These are phyloP conservation scores for Festucalex cinctus DNA, from an alignment of 2,113 vertebrate genomes.

Conservation along the genomic window DNA sequence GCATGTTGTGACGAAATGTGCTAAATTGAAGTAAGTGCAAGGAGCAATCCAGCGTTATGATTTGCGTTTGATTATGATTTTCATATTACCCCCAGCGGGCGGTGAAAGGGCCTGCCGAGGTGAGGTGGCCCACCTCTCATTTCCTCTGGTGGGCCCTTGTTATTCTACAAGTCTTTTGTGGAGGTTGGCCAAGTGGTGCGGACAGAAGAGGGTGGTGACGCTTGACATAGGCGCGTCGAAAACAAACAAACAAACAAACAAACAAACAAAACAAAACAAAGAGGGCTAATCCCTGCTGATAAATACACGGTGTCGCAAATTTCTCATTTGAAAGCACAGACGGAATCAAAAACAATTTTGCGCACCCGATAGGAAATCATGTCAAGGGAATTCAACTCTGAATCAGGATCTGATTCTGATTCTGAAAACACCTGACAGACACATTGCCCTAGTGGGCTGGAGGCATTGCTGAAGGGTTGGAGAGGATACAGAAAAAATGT, in stretches of 20 bases:
- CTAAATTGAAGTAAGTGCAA: too few species aligned
- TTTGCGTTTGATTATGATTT: too few species aligned
- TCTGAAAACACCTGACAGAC: too few species aligned
- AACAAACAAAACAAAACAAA: background rate
- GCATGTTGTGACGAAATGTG: too few species aligned
- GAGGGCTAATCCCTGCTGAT: background rate
- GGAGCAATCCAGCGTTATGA: too few species aligned
- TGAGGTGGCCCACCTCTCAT: background rate
- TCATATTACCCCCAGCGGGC: background rate
- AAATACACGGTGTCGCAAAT: background rate
- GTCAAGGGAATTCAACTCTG: background rate
- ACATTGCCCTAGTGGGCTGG: too few species aligned
- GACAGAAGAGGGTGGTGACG: background rate
- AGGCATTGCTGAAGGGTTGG: too few species aligned
- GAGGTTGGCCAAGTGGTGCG: background rate
- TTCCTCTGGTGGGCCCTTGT: background rate
- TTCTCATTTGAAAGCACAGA: background rate
- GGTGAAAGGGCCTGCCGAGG: background rate
- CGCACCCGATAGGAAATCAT: too few species aligned
- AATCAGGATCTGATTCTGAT: too few species aligned
- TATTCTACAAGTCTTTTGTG: background rate
- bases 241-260: background rate
- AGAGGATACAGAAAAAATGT: too few species aligned
- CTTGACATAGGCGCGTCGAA: background rate
- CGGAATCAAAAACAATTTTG: background rate